Base-by-base conservation (phyloP, 2,113 vertebrate genomes). In the Hydropotes inermis region DNA sequence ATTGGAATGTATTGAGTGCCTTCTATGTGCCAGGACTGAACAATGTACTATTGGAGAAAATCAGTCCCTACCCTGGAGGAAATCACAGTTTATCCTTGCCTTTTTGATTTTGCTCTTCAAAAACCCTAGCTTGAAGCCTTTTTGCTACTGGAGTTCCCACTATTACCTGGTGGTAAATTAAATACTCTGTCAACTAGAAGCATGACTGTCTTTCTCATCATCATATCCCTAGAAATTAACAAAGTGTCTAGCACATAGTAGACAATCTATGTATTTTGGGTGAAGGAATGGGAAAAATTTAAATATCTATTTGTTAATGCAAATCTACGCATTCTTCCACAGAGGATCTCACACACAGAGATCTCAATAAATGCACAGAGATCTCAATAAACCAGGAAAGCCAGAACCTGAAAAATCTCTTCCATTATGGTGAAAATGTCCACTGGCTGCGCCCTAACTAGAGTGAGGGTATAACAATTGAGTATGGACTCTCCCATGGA, bases 371-470 rank as follows among this genome's bases (percentile, higher is more conserved):
- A 60, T 70, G 25, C 13, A 25, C 39, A 82, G 45, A 83, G 50
- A 89, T 87, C 28, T 90, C 84, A 85, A 2, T 54, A 55, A 93
- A 55, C 6, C 16, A 86, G 30, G 7, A 94, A 54, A 96, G 36
- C 36, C 55, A 92, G 82, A 96, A 95, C n/a, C 74, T 92, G n/a
- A 50, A 83, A 96, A 88, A 74, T 6, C 25, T 61, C 54, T 94
- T 88, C 23, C 52, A 30, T 9, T 58, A 50, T 70, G 36, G 54
- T 39, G 17, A 94, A 28, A 55, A 64, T 52, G 9, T 82, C 54
- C 28, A 13, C 6, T 57, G 55, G 74, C 54, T 84, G 33, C 74
- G 27, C 25, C 33, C 54, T 81, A 25, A 19, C 61, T 78, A 8
- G 50, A 64, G 6, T 61, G 6, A 57, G 67, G 19, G 13, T 88